Evolutionary conservation across 2,888 invertebrate genomes (phyloP).

Genomic region (Dusona sp.): DNA sequence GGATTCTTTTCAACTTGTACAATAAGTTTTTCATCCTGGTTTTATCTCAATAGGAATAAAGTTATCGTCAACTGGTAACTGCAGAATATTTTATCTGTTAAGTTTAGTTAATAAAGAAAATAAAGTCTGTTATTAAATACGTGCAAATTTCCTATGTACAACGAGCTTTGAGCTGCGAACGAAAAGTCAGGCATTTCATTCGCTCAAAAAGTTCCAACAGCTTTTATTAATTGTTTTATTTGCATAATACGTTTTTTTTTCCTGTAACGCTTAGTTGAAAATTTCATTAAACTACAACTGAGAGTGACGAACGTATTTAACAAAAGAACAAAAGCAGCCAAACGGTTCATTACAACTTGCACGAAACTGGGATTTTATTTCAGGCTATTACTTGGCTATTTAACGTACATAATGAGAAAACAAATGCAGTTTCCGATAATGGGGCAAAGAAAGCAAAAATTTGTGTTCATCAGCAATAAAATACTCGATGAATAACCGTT

Average conservation of each 20-base stretch:
- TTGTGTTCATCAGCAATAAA: no score
- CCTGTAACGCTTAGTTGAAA: not conserved
- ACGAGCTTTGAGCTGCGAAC: no score
- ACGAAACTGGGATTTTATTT: no score
- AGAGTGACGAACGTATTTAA: not conserved
- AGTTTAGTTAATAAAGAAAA: not conserved
- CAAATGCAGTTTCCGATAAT: no score
- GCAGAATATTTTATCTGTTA: not conserved
- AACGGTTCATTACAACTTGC: no score
- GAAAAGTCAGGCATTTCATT: no score
- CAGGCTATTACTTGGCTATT: no score
- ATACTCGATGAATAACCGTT: no score
- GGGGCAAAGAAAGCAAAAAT: no score
- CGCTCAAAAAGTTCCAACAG: not conserved
- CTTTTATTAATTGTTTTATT: not conserved
- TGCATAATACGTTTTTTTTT: not conserved
- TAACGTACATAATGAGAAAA: no score
- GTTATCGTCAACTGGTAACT: not conserved
- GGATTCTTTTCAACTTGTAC: not conserved
- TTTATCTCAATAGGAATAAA: not conserved
- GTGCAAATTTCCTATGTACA: no score
- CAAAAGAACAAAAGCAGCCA: not conserved
- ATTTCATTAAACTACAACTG: not conserved
- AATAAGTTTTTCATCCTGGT: not conserved
- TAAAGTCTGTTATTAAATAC: not conserved